Base-by-base conservation (phyloP, 1,140 invertebrate genomes). In the Armadillidium nasatum region DNA sequence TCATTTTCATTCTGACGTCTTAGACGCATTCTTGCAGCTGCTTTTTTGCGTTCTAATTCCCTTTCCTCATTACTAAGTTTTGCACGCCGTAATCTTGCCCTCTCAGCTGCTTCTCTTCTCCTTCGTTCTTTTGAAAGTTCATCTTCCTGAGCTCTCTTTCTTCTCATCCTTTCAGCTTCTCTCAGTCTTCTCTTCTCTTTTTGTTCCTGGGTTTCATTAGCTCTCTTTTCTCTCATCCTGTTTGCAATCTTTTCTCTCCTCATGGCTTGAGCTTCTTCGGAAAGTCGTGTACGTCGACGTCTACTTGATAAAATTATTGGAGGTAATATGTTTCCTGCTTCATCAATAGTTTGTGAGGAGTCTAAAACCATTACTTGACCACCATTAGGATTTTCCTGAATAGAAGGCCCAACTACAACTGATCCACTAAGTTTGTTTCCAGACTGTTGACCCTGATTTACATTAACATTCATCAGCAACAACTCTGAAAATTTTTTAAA, bases 161-260 rank as follows among this genome's bases (percentile, higher is more conserved):
- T 60, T 22, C 74, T 21, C 74, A 76, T 76, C 19, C 74, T 44
- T 71, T 76, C 74, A 7, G 74, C 74, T 22, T 76, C 74, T 44
- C 74, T 76, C 68, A 70, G 4, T 33, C 74, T 69, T 22, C 74
- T 60, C 70, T 23, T 69, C 21, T 44, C 70, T 43, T 76, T 76
- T 22, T 76, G 74, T 11, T 76, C 74, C 11, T 76, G 60, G 7
- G 74, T 70, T 44, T 76, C 74, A 45, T 33, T 76, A n/a, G 74
- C 74, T 13, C 74, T 43, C 45, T 76, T 76, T 44, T 76, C 74
- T 43, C 74, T 76, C 74, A 76, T 76, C 10, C 44, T 22, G 19
- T 70, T 67, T 19, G 74, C 74, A 7, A 76, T 44, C 43, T 71
- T 76, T 43, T 70, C 46, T 9, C 74, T 6, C 21, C 70, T 69